These are phyloP conservation scores for Malacosoma neustria DNA, from an alignment of 2,888 invertebrate species.

Conservation along the genomic window DNA sequence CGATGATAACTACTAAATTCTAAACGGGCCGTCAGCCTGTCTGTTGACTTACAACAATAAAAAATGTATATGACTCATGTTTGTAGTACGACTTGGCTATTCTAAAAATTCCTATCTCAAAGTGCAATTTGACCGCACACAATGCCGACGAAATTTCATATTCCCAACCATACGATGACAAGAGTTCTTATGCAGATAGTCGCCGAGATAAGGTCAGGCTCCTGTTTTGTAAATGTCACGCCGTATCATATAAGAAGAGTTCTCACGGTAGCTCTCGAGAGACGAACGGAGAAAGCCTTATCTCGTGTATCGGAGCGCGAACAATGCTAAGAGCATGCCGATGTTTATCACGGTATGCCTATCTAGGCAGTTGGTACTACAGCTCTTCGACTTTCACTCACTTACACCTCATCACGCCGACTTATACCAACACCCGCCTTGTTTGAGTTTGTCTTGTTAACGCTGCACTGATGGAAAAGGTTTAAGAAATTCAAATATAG, in stretches of 20 bases:
- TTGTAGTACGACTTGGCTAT: constrained; percentile 8
- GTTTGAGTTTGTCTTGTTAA: constrained; percentile 43
- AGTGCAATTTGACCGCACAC: neutral
- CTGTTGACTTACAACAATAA: too few relatives aligned
- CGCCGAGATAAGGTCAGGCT: constrained; percentile 31
- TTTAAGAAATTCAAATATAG: constrained; percentile 17
- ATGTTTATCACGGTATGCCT: constrained; percentile 55
- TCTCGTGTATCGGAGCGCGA: constrained; percentile 62
- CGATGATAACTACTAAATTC: too few relatives aligned
- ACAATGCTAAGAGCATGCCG: constrained; percentile 68
- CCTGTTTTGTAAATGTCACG: constrained; percentile 50
- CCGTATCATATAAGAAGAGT: constrained; percentile 35
- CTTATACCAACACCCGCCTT: constrained; percentile 39
- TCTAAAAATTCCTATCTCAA: neutral
- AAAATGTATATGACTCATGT: constrained; percentile 7
- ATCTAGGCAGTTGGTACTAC: constrained; percentile 48
- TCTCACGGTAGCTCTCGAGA: constrained; percentile 65
- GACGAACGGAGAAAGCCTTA: constrained; percentile 63
- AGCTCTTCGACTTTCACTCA: constrained; percentile 59
- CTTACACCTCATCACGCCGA: constrained; percentile 21
- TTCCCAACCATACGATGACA: constrained; percentile 12
- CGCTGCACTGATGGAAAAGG: constrained; percentile 23
- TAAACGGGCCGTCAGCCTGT: too few relatives aligned
- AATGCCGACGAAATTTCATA: constrained; percentile 6
- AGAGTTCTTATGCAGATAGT: constrained; percentile 28